phyloP scores from a whole-genome alignment of 2,888 invertebrate genomes.

The Morinoia aosen region DNA sequence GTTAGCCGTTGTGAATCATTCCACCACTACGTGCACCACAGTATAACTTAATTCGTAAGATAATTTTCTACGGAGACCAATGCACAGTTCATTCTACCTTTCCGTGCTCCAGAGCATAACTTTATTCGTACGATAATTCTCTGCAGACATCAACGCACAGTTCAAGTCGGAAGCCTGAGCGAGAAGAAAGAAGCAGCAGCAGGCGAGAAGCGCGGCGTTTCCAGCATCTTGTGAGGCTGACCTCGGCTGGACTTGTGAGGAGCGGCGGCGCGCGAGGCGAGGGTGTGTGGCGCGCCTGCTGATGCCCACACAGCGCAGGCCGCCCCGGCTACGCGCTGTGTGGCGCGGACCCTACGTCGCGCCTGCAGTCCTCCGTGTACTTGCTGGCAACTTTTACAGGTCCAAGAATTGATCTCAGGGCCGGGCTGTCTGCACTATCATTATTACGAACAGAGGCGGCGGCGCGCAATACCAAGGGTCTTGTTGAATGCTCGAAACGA shows the following conservation, averaged over 20 bases:
- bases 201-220: not conserved
- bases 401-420: constrained; percentile 10
- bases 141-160: not conserved
- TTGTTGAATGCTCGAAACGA: not conserved
- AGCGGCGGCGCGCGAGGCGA: constrained; percentile 2
- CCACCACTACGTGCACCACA: too few species aligned
- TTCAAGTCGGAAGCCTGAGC: not conserved
- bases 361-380: constrained; percentile 10
- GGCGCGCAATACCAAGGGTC: not conserved
- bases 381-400: constrained; percentile 17
- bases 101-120: not conserved
- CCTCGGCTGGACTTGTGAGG: not conserved
- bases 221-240: not conserved
- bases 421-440: constrained; percentile 6
- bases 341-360: constrained; percentile 27
- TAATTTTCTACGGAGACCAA: not conserved
- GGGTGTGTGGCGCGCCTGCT: constrained; percentile 27
- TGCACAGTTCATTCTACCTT: not conserved
- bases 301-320: constrained; percentile 42
- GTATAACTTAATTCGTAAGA: not conserved
- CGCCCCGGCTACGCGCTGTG: constrained; percentile 13
- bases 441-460: constrained; percentile 4
- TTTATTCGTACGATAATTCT: not conserved
- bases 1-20: too few species aligned
- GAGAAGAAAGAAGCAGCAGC: not conserved